Evolutionary conservation across 2,113 vertebrate species (phyloP).

Genomic region (Tapirus terrestris): DNA sequence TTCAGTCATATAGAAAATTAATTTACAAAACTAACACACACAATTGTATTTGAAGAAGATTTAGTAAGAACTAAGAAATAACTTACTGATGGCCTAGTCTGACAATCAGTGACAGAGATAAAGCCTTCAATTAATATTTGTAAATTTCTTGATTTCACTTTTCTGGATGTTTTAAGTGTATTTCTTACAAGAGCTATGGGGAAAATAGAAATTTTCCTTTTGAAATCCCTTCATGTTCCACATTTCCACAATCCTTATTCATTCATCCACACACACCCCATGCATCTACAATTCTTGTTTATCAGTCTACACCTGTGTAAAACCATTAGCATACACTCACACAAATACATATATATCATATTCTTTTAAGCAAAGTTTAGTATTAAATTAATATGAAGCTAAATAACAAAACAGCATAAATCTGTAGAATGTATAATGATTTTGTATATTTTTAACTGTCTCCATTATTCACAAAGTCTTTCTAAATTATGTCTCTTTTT

Average conservation of each 20-base stretch:
- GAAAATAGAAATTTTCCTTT: neutral
- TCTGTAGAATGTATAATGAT: neutral
- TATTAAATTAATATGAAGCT: neutral
- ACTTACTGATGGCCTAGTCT: neutral
- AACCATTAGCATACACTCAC: neutral
- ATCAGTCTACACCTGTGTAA: neutral
- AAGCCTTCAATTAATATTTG: neutral
- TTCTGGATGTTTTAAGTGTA: neutral
- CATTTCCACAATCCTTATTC: neutral
- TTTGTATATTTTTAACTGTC: neutral
- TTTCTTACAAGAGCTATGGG: neutral
- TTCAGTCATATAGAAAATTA: neutral
- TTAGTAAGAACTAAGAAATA: neutral
- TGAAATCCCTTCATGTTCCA: neutral
- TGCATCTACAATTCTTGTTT: neutral
- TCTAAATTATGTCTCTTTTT: neutral
- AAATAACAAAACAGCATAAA: neutral
- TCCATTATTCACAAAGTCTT: neutral
- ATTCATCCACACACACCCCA: neutral
- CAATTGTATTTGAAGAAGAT: slow-evolving; percentile 7
- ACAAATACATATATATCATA: neutral
- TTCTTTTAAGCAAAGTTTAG: neutral
- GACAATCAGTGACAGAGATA: neutral
- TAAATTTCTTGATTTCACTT: neutral
- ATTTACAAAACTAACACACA: neutral